Conservation (phyloP, 2,113 vertebrate species). For the Oryzias javanicus region DNA sequence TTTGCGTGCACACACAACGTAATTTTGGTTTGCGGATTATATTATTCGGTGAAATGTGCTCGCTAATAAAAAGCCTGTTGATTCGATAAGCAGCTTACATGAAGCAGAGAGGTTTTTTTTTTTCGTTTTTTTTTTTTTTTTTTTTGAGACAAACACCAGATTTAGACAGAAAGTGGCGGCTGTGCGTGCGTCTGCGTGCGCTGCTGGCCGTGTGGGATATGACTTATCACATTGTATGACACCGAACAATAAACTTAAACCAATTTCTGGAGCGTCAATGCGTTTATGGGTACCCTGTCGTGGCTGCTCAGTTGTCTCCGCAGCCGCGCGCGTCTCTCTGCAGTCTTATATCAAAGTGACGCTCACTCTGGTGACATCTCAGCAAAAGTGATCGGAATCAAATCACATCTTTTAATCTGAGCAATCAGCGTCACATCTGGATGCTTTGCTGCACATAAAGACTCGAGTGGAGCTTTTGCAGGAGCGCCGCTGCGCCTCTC, state of each 20-base stretch:
- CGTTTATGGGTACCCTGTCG: conserved; percentile 67
- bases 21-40: conserved; percentile 45
- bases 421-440: conserved; percentile 72
- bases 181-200: conserved; percentile 5
- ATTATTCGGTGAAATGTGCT: conserved; percentile 44
- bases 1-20: conserved; percentile 13
- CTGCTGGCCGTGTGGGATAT: conserved; percentile 56
- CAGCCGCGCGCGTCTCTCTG: conserved; percentile 39
- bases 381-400: conserved; percentile 71
- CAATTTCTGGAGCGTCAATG: conserved; percentile 72
- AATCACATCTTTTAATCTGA: conserved; percentile 75
- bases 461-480: conserved; percentile 36
- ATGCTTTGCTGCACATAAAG: conserved; percentile 57
- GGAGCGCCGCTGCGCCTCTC: too few species aligned
- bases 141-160: background rate
- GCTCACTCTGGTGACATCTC: conserved; percentile 63
- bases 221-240: conserved; percentile 75
- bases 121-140: background rate
- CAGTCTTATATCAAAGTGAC: conserved; percentile 65
- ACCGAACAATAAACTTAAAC: conserved; percentile 77
- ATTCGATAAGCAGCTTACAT: conserved; percentile 18
- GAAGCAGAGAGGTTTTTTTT: conserved; percentile 1
- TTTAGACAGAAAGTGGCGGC: conserved; percentile 8
- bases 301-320: conserved; percentile 47
- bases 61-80: conserved; percentile 60